Conservation (phyloP, 2,113 vertebrate species). For the Notiomystis cincta region DNA sequence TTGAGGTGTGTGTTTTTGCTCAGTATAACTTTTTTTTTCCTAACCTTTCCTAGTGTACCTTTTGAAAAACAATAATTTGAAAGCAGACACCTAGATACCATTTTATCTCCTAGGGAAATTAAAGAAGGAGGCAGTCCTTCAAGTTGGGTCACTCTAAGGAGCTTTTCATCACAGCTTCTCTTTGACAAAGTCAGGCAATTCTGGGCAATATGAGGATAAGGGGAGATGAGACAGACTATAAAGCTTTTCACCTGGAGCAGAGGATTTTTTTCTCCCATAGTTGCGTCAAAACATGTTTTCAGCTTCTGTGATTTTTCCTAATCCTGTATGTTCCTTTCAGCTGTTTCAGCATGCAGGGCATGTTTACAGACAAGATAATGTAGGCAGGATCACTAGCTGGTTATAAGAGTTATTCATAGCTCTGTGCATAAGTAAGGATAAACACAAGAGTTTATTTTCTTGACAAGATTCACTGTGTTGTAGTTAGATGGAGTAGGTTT, state of each 20-base stretch:
- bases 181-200: background rate
- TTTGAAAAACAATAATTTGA: background rate
- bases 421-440: constrained; percentile 4
- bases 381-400: constrained; percentile 8
- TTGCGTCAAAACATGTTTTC: constrained; percentile 21
- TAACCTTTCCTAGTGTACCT: background rate
- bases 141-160: background rate
- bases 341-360: constrained; percentile 24
- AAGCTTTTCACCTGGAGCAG: constrained; percentile 22
- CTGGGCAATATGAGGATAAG: background rate
- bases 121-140: background rate
- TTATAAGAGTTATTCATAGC: constrained; percentile 7
- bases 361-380: constrained; percentile 20
- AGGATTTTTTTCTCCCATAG: background rate
- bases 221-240: background rate
- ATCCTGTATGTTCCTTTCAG: constrained; percentile 34
- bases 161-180: background rate
- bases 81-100: background rate
- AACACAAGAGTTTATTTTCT: constrained; percentile 45
- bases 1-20: background rate
- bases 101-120: background rate
- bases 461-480: background rate
- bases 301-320: constrained; percentile 19
- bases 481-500: background rate
- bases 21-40: background rate